Evolutionary conservation across 2,797 vertebrate genomes (phyloP), one percentile per base, ranked within the genome.

Genomic region (Sebastes trivittatus): DNA sequence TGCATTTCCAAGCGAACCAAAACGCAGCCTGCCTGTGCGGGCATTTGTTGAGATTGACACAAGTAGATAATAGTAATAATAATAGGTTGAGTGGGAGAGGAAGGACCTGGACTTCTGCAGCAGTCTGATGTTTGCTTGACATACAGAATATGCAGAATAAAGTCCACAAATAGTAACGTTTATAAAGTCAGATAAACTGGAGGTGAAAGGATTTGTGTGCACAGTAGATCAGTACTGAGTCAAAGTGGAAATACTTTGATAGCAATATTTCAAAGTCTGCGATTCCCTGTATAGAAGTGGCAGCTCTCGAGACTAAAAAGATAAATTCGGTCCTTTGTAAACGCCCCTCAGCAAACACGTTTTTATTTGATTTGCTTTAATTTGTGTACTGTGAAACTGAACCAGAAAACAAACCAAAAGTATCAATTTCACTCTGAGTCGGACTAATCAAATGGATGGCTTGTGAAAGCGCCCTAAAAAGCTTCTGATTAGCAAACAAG

Each of bases 401-500:
- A 52, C 18, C 49, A 52, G 49, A 52, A 52, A 52, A 52, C 20
- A 10, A n/a, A 52, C 49, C 46, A 52, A 52, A 52, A 52, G 46
- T 52, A 52, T 52, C 46, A n/a, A 52, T 52, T 52, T 52, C 18
- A 49, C 46, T 49, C 46, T 49, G 46, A 49, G 16, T 18, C 18
- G 49, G 49, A 52, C 18, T n/a, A 52, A 16, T 16, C 49, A n/a
- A 52, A n/a, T n/a, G 20, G 20, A n/a, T 52, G 49, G 20, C 49
- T 52, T 52, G 20, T 52, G 49, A n/a, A 52, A 52, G 49, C 9
- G 4, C 49, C 20, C 20, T 52, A 52, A 46, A 7, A 36, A 9
- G 46, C 23, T 46, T 70, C 27, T 76, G 76, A 90, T 87, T 83
- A 70, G 63, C 2, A 16, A 63, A 69, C 11, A 23, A 73, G 4